Evolutionary conservation across 1,140 invertebrate genomes (phyloP), one percentile per base, ranked within the genome.

Genomic region (Papilio xuthus): DNA sequence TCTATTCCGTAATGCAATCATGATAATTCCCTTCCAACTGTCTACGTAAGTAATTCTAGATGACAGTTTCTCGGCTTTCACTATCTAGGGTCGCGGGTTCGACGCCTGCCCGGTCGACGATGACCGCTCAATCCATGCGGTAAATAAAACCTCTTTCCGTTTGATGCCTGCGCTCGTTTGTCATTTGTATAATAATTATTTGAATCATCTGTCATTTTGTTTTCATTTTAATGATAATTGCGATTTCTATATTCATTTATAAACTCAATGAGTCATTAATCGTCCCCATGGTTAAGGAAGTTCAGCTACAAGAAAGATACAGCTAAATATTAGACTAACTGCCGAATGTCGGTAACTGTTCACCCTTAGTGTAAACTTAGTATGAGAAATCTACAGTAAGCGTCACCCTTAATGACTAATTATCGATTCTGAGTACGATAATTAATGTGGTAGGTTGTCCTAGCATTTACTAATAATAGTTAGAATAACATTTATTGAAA

Each of bases 51-150:
- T 88, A 89, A 88, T 79, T 84, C 83, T 83, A 88, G 85, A 84
- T 83, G 81, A 81, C 75, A 82, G 82, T 87, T 84, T 88, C 83
- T 82, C 82, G 80, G 83, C 88, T 89, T 89, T 89, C 88, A 84
- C 88, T 83, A 82, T 83, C 81, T 53, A 81, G 84, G 88, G 86
- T 89, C 88, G 84, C 78, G 82, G 85, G 88, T 88, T 89, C 87
- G 88, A 87, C 78, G 84, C 79, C 79, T 85, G 84, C 78, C 71
- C 72, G 80, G 84, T 83, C 83, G 84, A 79, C 82, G 79, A 69
- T 77, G 78, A 80, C 79, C 78, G 67, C 79, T 82, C 78, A 83
- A 83, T 78, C 79, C 79, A 83, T 80, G 79, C 83, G 83, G 80
- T 74, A 81, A 83, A 84, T 86, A 83, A 79, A 82, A 77, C 72